Evolutionary conservation across 2,888 invertebrate species (phyloP), one percentile per base, ranked within the genome.

Genomic region (Agrotis clavis): DNA sequence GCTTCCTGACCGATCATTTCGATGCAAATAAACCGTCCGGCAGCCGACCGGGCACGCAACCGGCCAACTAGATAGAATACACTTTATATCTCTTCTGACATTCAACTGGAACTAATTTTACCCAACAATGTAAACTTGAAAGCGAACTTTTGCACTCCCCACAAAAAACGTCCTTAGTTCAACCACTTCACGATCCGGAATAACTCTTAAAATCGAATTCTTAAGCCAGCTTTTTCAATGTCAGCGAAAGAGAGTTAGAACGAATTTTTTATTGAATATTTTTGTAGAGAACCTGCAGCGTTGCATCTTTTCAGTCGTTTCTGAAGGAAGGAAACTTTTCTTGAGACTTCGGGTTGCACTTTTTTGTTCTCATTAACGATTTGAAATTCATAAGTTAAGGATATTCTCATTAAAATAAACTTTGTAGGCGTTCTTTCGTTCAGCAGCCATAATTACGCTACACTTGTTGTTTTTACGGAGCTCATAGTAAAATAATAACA

Each of bases 71-170:
- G 83, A 88, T 84, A 88, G 87, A 90, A 86, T 86, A 88, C 87
- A 88, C 86, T 90, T 89, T 90, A 87, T 90, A 90, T 88, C 88
- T 86, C 85, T 86, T 88, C 90, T 91, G 92, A 92, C 90, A 91
- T 92, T 91, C 91, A 91, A 85, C 91, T 91, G 88, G 89, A 93
- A 93, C 91, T 91, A 94, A 93, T 94, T 92, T 91, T 89, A 89
- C 86, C 87, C 88, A 90, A 91, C 91, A 91, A 92, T 92, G 92
- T 91, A 89, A 92, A 92, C 89, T 90, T 90, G 87, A 88, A 86
- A 89, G 87, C 75, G 84, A 91, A 91, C 88, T 90, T 90, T 90
- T 81, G 71, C 53, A 68, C 59, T 54, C 5, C 7, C 25, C 6
- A 70, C 60, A 62, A 71, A 79, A 85, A 88, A 86, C 48, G 50